phyloP scores from a whole-genome alignment of 1,140 invertebrate species.

The Drosophila rufa region DNA sequence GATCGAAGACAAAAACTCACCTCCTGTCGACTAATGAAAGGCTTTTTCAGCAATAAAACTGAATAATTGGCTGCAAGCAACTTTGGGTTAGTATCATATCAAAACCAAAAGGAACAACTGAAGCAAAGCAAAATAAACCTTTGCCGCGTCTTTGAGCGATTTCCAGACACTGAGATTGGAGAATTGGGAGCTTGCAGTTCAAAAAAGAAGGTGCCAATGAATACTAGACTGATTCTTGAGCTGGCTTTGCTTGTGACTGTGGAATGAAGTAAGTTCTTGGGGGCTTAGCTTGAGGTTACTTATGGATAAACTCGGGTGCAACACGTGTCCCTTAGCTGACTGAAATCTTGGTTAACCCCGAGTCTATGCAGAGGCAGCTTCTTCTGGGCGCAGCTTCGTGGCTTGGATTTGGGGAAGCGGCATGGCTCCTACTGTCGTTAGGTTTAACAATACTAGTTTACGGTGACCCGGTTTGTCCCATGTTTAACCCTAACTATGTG shows the following conservation, averaged over 20 bases:
- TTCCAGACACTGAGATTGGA: slow-evolving; percentile 23
- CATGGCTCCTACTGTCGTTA: neutral
- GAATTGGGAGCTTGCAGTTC: neutral
- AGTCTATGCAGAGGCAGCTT: slow-evolving; percentile 51
- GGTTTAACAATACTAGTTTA: neutral
- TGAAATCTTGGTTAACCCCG: neutral
- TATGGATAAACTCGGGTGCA: neutral
- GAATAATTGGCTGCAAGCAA: slow-evolving; percentile 52
- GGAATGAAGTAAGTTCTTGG: neutral
- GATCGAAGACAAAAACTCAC: slow-evolving; percentile 49
- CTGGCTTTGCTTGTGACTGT: neutral
- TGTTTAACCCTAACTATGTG: too few species aligned
- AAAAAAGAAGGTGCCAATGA: neutral
- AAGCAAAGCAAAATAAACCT: slow-evolving; percentile 16
- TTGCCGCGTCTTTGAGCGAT: slow-evolving; percentile 13
- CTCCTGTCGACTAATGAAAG: slow-evolving; percentile 27
- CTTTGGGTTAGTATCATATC: slow-evolving; percentile 13
- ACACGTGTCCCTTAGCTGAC: neutral
- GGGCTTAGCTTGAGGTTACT: slow-evolving; percentile 5
- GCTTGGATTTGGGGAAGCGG: slow-evolving; percentile 3
- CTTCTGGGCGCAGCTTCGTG: slow-evolving; percentile 27
- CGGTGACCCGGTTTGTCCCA: neutral
- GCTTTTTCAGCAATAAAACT: slow-evolving; percentile 33
- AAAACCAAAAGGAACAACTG: slow-evolving; percentile 3
- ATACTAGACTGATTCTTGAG: slow-evolving; percentile 15